Evolutionary conservation across 2,888 invertebrate genomes (phyloP), one percentile per base, ranked within the genome.

Genomic region (Aleiodes alternator): DNA sequence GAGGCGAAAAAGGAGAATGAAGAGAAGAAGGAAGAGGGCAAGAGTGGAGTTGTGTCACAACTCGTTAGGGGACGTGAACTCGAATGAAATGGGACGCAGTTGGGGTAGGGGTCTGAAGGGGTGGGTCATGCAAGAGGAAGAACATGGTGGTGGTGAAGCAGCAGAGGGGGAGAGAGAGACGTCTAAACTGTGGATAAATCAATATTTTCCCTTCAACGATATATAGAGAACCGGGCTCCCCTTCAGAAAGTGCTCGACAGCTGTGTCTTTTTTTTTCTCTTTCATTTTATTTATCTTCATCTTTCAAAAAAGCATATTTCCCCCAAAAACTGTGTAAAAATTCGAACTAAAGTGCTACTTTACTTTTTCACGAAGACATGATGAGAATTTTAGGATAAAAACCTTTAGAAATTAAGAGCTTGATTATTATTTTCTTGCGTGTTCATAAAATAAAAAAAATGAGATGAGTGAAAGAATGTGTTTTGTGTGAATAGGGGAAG

Each of bases 171-270:
- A 71, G 64, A 70, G 69, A 3, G 59, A 68, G 61, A 73, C 75
- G 55, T 14, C 69, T 69, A 71, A 70, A 75, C 69, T 55, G 12
- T 16, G 77, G 77, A 75, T 61, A 73, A 78, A 80, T 80, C 80
- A 80, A 80, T 80, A 80, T 79, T 77, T 79, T 76, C 72, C 74
- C 79, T 76, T 68, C 51, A 66, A 66, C 66, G 48, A 66, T n/a
- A n/a, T n/a, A n/a, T 50, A 50, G n/a, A 50, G n/a, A 48, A 48
- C 66, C 50, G 48, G 23, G 11, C 66, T 5, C 9, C 50, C 12
- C 12, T 29, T 29, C 50, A n/a, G 4, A 50, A 23, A 9, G 11
- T 43, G 1, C 48, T 16, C 23, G 11, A 11, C 66, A 50, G 16
- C 43, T 23, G 34, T 68, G 34, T 61, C 56, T 69, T 59, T 68